Conservation (phyloP, 2,113 vertebrate genomes). For the Amblyornis subalaris region DNA sequence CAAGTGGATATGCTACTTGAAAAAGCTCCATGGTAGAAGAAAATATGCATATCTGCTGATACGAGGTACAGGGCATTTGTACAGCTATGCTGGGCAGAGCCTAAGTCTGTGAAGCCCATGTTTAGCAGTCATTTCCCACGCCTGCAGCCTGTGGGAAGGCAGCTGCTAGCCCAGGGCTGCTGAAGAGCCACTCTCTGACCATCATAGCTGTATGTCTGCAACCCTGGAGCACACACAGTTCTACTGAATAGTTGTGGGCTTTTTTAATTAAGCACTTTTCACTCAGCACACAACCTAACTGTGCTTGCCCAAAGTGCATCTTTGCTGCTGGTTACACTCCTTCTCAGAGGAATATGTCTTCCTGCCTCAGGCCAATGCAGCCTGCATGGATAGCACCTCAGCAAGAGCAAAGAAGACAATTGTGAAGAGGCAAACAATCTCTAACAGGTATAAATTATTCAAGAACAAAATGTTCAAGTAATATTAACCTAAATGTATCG, state of each 20-base stretch:
- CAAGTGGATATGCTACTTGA: background rate
- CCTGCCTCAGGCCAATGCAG: background rate
- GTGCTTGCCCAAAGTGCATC: background rate
- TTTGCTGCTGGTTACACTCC: background rate
- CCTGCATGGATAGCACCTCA: background rate
- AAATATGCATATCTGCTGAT: background rate
- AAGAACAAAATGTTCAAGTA: slow-evolving; percentile 61
- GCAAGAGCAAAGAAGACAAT: slow-evolving; percentile 9
- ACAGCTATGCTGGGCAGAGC: background rate
- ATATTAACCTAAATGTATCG: slow-evolving; percentile 53
- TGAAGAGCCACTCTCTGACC: rapidly evolving
- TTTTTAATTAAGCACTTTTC: background rate
- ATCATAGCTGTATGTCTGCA: background rate
- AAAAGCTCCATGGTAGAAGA: background rate
- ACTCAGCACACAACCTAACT: rapidly evolving
- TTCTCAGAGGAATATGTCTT: background rate
- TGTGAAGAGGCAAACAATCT: background rate
- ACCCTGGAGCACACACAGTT: background rate
- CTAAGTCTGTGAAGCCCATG: rapidly evolving
- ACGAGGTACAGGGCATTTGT: background rate
- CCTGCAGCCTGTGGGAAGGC: background rate
- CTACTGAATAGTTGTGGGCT: background rate
- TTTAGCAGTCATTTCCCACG: background rate
- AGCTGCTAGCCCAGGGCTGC: rapidly evolving
- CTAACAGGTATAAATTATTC: slow-evolving; percentile 66